A percentile compares a stretch with the other conserved stretches of the same genome.
Conservation (phyloP, 2,888 invertebrate species). For the Drosophila kokeensis region DNA sequence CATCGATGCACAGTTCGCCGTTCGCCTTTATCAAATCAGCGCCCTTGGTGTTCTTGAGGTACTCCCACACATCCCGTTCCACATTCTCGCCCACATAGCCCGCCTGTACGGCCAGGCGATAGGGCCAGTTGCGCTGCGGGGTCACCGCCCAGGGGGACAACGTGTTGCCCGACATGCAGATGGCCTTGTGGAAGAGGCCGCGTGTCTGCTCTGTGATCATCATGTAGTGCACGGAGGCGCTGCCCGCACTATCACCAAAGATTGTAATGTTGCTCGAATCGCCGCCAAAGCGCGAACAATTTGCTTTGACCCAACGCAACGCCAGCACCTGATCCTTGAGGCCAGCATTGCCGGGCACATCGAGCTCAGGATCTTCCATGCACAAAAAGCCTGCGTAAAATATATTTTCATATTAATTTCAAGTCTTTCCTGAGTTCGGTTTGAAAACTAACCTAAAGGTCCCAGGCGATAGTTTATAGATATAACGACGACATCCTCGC, state of each 20-base stretch:
- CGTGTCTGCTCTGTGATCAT: constrained; percentile 86
- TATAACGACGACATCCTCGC: constrained; percentile 86
- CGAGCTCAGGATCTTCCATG: constrained; percentile 85
- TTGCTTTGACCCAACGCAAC: constrained; percentile 86
- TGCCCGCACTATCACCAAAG: constrained; percentile 87
- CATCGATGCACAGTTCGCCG: constrained; percentile 80
- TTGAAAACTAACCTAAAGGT: constrained; percentile 81
- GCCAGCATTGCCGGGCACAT: constrained; percentile 86
- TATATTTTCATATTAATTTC: not conserved
- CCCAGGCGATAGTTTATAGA: constrained; percentile 86
- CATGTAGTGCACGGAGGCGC: constrained; percentile 85
- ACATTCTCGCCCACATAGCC: constrained; percentile 82
- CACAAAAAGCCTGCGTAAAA: constrained; percentile 85
- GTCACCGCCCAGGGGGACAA: constrained; percentile 83
- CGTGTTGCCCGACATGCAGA: constrained; percentile 84
- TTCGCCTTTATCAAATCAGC: constrained; percentile 82
- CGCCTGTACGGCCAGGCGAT: constrained; percentile 81
- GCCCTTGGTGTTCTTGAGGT: constrained; percentile 82
- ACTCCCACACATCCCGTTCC: constrained; percentile 83
- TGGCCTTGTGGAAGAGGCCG: constrained; percentile 84
- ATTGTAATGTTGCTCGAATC: constrained; percentile 86
- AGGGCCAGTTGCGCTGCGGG: constrained; percentile 82
- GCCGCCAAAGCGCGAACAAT: constrained; percentile 86
- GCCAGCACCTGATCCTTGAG: constrained; percentile 86
- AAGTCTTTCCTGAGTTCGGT: too few species aligned